Evolutionary conservation across 2,888 invertebrate species (phyloP).

Genomic region (Ceratothoa steindachneri): DNA sequence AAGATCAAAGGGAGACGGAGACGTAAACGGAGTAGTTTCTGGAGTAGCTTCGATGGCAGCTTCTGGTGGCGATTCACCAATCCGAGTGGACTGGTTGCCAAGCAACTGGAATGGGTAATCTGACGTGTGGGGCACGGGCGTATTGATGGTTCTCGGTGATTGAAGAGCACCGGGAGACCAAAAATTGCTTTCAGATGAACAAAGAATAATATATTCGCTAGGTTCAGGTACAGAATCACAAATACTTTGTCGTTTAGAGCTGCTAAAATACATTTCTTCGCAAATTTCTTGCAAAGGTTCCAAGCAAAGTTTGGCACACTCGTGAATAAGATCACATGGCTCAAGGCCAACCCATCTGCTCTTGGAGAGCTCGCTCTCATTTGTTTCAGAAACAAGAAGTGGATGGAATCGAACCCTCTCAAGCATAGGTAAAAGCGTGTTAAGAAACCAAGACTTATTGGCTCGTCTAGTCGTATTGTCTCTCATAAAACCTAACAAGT

Average conservation of each 20-base stretch:
- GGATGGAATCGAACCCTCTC: constrained; percentile 47
- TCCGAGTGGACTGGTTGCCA: constrained; percentile 9
- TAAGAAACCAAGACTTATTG: constrained; percentile 30
- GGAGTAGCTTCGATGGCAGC: constrained; percentile 47
- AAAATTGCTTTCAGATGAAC: constrained; percentile 33
- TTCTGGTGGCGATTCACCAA: constrained; percentile 43
- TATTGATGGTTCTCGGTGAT: constrained; percentile 11
- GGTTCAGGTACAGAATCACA: constrained; percentile 19
- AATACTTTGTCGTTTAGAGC: constrained; percentile 9
- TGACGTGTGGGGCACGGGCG: constrained; percentile 31
- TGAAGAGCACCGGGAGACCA: constrained; percentile 42
- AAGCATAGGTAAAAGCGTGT: constrained; percentile 43
- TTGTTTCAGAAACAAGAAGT: constrained; percentile 43
- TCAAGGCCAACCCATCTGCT: constrained; percentile 37
- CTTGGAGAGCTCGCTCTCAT: constrained; percentile 35
- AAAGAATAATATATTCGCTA: constrained; percentile 27
- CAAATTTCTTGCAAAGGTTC: constrained; percentile 43
- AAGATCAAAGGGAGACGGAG: constrained; percentile 30
- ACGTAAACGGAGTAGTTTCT: constrained; percentile 45
- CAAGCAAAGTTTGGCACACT: constrained; percentile 42
- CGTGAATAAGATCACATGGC: constrained; percentile 33
- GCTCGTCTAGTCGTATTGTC: constrained; percentile 27
- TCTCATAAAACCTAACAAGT: constrained; percentile 37
- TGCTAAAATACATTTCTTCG: constrained; percentile 30
- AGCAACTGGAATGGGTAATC: constrained; percentile 27